Evolutionary conservation across 2,113 vertebrate genomes (phyloP), one percentile per base, ranked within the genome.

Genomic region (Xenus cinereus): DNA sequence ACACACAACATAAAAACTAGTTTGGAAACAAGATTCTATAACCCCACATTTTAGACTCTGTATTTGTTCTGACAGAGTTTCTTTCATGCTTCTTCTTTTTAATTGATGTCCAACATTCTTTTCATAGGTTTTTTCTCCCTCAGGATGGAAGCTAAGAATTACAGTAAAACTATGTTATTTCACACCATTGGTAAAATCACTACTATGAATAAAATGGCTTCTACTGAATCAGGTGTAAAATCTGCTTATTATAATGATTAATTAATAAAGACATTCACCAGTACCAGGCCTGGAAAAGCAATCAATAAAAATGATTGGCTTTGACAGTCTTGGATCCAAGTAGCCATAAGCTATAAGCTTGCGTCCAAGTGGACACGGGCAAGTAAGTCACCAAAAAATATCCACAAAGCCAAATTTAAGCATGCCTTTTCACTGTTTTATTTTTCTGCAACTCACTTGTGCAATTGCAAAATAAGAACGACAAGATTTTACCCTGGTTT

Each of bases 61-160:
- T 30, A 16, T 63, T 48, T 67, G 4, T 53, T 66, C 24, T n/a
- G 43, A 72, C 21, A 50, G 8, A 33, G 79, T 89, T 43, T 56
- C 9, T 39, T 6, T 56, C 5, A n/a, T 43, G 28, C 1, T 63
- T 43, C 23, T 62, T 45, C 66, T 59, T 66, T 48, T 21, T 68
- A n/a, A 35, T 18, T 41, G 19, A 41, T 73, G 10, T 21, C 21
- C 12, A 67, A 33, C 12, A 37, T 37, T 20, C 46, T 46, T 83
- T 88, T 50, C 4, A 30, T 33, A 1, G 0, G 0, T 17, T 17
- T 54, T 60, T 67, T 8, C 32, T 45, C 12, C 5, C 18, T 39
- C 43, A 53, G 9, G 12, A 41, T 4, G 4, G 4, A 85, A 90
- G 10, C 5, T 27, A 56, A 62, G 23, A 56, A 19, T 69, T 72